Conservation (phyloP, 2,888 invertebrate species). For the Sialis lutaria region DNA sequence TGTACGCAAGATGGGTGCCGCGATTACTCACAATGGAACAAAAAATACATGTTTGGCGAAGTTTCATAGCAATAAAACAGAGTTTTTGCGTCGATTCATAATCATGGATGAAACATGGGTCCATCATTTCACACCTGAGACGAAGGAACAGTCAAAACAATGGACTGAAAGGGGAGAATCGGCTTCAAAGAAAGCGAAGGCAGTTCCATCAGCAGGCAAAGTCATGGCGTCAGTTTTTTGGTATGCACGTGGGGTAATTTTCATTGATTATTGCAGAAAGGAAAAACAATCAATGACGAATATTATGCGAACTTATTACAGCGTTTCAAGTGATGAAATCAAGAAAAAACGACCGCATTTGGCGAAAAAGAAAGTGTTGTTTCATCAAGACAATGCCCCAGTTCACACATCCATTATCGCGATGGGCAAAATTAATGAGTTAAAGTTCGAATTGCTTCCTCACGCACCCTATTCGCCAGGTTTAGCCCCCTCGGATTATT, state of each 20-base stretch:
- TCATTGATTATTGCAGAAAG: neutral
- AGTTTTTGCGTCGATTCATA: too few species aligned
- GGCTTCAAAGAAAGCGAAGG: neutral
- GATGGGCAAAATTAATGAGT: conserved; percentile 3
- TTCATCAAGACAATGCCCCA: neutral
- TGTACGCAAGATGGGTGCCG: too few species aligned
- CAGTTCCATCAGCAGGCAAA: neutral
- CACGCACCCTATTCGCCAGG: conserved; percentile 9
- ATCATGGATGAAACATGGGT: neutral
- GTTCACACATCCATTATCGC: neutral
- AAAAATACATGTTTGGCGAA: too few species aligned
- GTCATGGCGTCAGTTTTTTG: neutral
- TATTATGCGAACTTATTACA: neutral
- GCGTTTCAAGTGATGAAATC: neutral
- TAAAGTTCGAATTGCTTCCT: conserved; percentile 8
- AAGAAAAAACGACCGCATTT: neutral
- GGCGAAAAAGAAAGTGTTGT: neutral
- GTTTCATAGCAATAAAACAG: too few species aligned
- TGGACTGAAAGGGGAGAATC: neutral
- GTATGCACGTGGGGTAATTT: neutral
- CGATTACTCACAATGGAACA: too few species aligned
- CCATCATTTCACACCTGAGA: neutral
- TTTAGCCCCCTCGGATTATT: conserved; percentile 8
- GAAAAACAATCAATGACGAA: neutral
- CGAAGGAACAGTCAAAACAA: neutral